Evolutionary conservation across 2,113 vertebrate genomes (phyloP).

Genomic region (Phyllostomus hastatus): DNA sequence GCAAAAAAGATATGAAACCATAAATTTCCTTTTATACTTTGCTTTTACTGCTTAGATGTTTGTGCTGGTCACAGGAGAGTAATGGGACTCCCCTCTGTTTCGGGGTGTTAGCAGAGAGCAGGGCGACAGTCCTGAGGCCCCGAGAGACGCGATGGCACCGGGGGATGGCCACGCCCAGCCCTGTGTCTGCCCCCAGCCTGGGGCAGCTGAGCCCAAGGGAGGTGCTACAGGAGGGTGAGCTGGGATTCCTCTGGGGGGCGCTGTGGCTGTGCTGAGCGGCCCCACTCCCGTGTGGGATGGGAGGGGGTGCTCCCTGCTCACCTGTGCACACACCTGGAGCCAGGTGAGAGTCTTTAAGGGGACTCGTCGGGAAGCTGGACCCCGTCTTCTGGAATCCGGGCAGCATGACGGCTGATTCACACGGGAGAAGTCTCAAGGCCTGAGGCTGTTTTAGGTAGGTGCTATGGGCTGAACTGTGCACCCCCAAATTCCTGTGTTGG

Average conservation of each 20-base stretch:
- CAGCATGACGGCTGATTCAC: background rate
- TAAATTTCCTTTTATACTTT: background rate
- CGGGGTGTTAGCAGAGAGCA: background rate
- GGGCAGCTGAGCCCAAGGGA: background rate
- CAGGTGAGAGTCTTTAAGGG: background rate
- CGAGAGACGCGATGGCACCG: accelerated
- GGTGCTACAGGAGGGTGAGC: accelerated
- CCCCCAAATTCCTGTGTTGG: too few relatives aligned
- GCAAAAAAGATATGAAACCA: background rate
- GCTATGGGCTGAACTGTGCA: background rate
- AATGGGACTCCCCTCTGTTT: background rate
- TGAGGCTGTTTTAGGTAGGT: background rate
- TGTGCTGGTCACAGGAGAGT: accelerated
- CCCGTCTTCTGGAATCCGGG: background rate
- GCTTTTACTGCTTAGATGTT: background rate
- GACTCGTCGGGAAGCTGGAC: accelerated
- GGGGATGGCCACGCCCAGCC: accelerated
- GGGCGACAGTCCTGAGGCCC: too few relatives aligned
- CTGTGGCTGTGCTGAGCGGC: accelerated
- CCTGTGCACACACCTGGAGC: too few relatives aligned
- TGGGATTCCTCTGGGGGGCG: background rate
- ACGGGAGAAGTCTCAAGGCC: background rate
- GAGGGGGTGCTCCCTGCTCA: background rate
- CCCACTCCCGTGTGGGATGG: too few relatives aligned
- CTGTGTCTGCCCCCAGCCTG: accelerated